Base-by-base conservation (phyloP, 2,888 invertebrate species). In the Heteromurus nitidus region DNA sequence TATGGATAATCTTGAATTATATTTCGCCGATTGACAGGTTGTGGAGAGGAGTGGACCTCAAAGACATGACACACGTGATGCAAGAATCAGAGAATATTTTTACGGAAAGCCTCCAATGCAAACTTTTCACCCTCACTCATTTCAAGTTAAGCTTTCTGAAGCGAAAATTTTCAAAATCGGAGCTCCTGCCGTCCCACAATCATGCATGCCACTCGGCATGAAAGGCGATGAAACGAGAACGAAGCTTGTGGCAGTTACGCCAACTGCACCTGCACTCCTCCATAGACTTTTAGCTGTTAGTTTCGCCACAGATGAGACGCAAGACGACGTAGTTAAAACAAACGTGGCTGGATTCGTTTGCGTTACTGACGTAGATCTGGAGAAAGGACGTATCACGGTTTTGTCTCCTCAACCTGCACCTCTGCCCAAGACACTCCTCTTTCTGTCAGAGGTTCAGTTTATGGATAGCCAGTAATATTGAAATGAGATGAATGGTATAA, bases 171-270 rank as follows among this genome's bases (percentile, higher is more conserved):
- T 93, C 89, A 98, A 98, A 92, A 96, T 98, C 88, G 97, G 98
- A 13, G 97, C 97, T 0, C 96, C 96, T 0, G 93, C 95, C 0
- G 90, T 99, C 76, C 98, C 99, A 0, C 96, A 96, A 88, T 98
- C 98, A 1, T 97, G 98, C 89, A 93, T 99, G 93, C 99, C 99
- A 0, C 92, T 98, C 79, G 99, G 98, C 67, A 98, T 98, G 96
- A 96, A 95, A 88, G 90, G 93, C 0, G 95, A 95, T 88, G 98
- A 98, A 90, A 96, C 96, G 89, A 91, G 95, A 83, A 97, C 96
- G 0, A 96, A 96, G 90, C 91, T 98, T 70, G 96, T 98, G 31
- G 90, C 93, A 0, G 93, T 97, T 44, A 92, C 93, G 80, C 94
- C 96, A 1, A 92, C 68, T 88, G 89, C 89, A 73, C 91, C 93